Conservation (phyloP, 2,113 vertebrate genomes). For the Urocitellus parryii region DNA sequence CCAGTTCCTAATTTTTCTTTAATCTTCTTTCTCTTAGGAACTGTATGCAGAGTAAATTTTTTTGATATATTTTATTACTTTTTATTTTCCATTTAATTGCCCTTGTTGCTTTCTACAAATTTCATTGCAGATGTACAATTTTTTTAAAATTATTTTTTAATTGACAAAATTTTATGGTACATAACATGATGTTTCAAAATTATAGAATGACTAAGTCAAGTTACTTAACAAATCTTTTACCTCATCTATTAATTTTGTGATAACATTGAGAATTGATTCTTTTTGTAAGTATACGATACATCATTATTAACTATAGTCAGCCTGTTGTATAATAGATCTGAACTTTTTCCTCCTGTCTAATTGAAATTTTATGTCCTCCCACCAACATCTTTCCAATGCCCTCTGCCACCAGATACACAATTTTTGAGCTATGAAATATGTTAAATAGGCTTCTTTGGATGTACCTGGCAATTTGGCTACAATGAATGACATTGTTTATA, state of each 20-base stretch:
- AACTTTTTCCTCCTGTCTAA: not conserved
- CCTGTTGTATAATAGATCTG: not conserved
- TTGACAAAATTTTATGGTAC: not conserved
- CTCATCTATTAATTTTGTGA: not conserved
- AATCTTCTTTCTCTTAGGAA: not conserved
- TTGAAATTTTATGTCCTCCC: not conserved
- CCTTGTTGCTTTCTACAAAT: conserved; percentile 19
- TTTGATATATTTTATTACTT: conserved; percentile 25
- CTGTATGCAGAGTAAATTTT: not conserved
- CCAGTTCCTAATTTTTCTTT: conserved; percentile 24
- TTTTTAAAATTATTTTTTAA: not conserved
- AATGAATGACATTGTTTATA: conserved; percentile 26
- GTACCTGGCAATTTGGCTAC: not conserved
- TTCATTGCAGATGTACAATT: not conserved
- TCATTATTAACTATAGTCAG: not conserved
- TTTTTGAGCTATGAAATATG: conserved; percentile 5
- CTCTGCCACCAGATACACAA: not conserved
- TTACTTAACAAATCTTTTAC: not conserved
- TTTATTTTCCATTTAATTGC: conserved; percentile 29
- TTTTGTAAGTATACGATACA: not conserved
- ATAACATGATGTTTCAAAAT: not conserved
- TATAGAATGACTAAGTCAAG: not conserved
- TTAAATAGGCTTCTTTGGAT: conserved; percentile 29
- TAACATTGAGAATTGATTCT: not conserved
- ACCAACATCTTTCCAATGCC: not conserved